Conservation (phyloP, 2,888 invertebrate species). For the Calephelis perditalis region DNA sequence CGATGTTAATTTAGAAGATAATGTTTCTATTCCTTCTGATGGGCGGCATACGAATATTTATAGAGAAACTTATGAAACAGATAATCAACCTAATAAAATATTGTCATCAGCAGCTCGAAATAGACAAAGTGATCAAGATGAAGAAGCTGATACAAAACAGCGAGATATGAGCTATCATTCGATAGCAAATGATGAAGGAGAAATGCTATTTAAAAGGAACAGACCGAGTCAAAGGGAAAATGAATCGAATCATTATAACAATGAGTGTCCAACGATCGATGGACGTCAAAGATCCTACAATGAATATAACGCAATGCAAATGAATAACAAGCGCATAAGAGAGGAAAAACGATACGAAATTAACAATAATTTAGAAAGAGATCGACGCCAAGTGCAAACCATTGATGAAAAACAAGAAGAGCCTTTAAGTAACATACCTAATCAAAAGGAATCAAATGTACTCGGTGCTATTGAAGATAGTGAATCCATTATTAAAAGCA, state of each 20-base stretch:
- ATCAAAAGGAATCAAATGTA: slow-evolving; percentile 29
- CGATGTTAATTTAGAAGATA: slow-evolving; percentile 8
- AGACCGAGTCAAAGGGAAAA: not conserved
- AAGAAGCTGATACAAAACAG: slow-evolving; percentile 6
- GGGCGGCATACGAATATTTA: not conserved
- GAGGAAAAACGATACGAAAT: slow-evolving; percentile 39
- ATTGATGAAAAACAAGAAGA: slow-evolving; percentile 18
- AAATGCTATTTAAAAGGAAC: not conserved
- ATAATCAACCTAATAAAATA: not conserved
- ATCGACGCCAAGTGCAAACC: slow-evolving; percentile 41
- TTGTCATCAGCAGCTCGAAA: not conserved
- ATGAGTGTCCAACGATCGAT: not conserved
- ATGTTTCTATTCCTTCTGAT: not conserved
- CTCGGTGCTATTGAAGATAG: slow-evolving; percentile 42
- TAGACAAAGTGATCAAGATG: not conserved
- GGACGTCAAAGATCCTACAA: slow-evolving; percentile 1
- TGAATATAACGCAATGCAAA: slow-evolving; percentile 41
- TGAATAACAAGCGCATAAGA: slow-evolving; percentile 37
- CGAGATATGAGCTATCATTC: not conserved
- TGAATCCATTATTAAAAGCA: slow-evolving; percentile 57
- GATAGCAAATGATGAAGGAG: slow-evolving; percentile 8
- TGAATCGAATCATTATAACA: not conserved
- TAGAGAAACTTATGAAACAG: not conserved
- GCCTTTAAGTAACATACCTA: slow-evolving; percentile 14
- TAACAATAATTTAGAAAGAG: slow-evolving; percentile 38